Base-by-base conservation (phyloP, 2,888 invertebrate species). In the Microplitis deprimator region DNA sequence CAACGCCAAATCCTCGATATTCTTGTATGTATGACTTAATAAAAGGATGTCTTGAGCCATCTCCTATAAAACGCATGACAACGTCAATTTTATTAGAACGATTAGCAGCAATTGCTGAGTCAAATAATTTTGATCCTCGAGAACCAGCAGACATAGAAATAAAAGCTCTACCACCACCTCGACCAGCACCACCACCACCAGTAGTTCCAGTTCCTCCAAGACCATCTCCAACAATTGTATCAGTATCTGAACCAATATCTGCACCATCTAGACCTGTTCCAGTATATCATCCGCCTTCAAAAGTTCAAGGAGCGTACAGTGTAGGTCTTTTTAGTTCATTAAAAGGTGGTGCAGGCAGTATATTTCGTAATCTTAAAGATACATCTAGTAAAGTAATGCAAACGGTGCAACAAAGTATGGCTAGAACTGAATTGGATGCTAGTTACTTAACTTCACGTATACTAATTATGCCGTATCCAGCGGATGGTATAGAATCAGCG, bases 381-480 rank as follows among this genome's bases (percentile, higher is more conserved):
- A 98, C 98, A 0, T 97, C 98, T 20, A 95, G 95, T 60, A 98
- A 98, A 92, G 97, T 99, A 64, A 98, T 98, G 95, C 97, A 98
- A 89, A 96, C 97, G 60, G 96, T 98, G 81, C 97, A 97, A 89
- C 96, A 97, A 93, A 94, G 95, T 68, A 97, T 97, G 90, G 95
- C 95, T 50, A 92, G 96, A 83, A 94, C 94, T 71, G 98, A 98
- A 90, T 91, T 98, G 86, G 98, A 98, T 88, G 95, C 98, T 75
- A 96, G 95, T 87, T 97, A 97, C 90, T 93, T 98, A 81, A 98
- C 98, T 8, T 96, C 97, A 71, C 93, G 98, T 77, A 91, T 98
- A 76, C 92, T 96, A 85, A 96, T 98, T 17, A 98, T 98, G 97
- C 97, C 98, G 6, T 97, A 95, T 89, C 97, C 98, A 1, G 97